Conservation (phyloP, 1,140 invertebrate genomes). For the Drosophila pseudoobscura region DNA sequence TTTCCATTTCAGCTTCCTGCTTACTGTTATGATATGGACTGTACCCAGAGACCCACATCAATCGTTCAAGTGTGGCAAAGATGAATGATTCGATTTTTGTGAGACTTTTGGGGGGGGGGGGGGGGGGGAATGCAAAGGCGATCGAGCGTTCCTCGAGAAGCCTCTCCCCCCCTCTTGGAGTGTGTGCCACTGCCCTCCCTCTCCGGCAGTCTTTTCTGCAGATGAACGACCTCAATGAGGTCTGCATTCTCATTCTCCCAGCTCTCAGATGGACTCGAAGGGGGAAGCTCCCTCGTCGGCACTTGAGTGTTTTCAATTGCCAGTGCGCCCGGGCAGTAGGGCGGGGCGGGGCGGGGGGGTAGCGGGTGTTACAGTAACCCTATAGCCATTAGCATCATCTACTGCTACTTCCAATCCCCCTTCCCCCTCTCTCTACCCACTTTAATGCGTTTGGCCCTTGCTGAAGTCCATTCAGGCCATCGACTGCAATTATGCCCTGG, state of each 20-base stretch:
- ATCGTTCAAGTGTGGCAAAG: constrained; percentile 14
- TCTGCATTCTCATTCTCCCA: constrained; percentile 24
- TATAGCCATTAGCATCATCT: constrained; percentile 47
- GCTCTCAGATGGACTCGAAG: constrained; percentile 34
- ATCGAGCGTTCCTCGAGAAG: background rate
- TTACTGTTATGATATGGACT: constrained; percentile 53
- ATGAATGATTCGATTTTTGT: constrained; percentile 2
- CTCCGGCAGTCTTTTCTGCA: constrained; percentile 9
- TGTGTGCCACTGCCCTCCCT: background rate
- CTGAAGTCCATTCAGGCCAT: constrained; percentile 39
- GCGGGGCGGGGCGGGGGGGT: too few relatives aligned
- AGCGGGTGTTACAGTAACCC: too few relatives aligned
- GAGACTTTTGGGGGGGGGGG: too few relatives aligned
- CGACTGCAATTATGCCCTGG: constrained; percentile 66
- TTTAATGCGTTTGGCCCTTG: constrained; percentile 60
- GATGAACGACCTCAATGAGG: constrained; percentile 65
- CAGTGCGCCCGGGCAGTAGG: constrained; percentile 26
- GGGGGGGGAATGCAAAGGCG: too few relatives aligned
- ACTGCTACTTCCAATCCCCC: constrained; percentile 47
- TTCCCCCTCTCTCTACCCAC: constrained; percentile 17
- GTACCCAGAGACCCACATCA: constrained; percentile 36
- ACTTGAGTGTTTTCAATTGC: constrained; percentile 78
- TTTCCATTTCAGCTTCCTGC: constrained; percentile 63
- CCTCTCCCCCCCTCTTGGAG: too few relatives aligned
- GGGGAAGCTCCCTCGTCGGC: constrained; percentile 38